Evolutionary conservation across 2,888 invertebrate species (phyloP), one percentile per base, ranked within the genome.

Genomic region (Apamea monoglypha): DNA sequence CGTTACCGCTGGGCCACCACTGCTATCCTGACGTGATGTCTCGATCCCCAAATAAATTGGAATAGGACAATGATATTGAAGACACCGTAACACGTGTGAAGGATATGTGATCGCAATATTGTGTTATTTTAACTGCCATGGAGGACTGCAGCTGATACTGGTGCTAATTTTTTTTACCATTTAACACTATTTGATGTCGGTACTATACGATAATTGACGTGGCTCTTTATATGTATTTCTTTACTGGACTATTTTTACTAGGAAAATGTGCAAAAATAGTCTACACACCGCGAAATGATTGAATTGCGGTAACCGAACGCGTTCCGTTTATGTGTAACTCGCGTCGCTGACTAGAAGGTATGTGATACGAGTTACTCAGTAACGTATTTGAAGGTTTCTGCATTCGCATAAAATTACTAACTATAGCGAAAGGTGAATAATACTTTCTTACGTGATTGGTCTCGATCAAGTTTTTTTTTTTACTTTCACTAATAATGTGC

Each of bases 221-320:
- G 10, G 6, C 3, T 53, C 21, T 70, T 1, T 32, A 5, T 36
- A 36, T 36, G n/a, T 29, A 40, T 40, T 71, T n/a, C 8, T 21
- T 36, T 44, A 63, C 29, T 40, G 40, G 25, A 4, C 0, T 78
- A 40, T 21, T 18, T 47, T 12, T 44, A 3, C 18, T 10, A 36
- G 29, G 18, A 68, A 68, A 59, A 78, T 29, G 47, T 80, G 14
- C 44, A 36, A 59, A 18, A 64, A 32, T n/a, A 44, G 3, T n/a
- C 25, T 78, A 6, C 21, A 6, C 21, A 78, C 44, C 25, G 61
- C 10, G 14, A 61, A 68, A 40, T 80, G 10, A 69, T 61, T 12
- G 29, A 36, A 59, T 79, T 50, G 50, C 59, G 69, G 80, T 29
- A 68, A 29, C 47, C 25, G 36, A n/a, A 36, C 16, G 78, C n/a